phyloP scores from a whole-genome alignment of 2,797 vertebrate genomes.

The Takifugu rubripes region DNA sequence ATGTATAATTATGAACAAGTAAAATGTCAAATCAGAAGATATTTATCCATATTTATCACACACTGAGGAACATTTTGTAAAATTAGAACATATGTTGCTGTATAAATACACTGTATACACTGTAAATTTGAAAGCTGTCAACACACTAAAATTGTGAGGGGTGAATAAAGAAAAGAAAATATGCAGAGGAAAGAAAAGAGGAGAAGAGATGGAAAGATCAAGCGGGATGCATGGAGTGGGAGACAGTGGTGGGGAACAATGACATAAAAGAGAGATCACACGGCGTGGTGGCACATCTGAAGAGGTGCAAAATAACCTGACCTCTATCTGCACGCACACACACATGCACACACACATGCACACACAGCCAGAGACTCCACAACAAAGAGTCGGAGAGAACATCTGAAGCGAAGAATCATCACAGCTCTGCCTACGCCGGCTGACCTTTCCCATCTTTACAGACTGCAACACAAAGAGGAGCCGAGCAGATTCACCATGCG shows the following conservation, averaged over 20 bases:
- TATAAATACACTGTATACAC: too few relatives aligned
- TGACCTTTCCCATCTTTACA: slow-evolving; percentile 52
- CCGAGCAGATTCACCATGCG: not conserved
- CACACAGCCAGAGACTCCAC: slow-evolving; percentile 28
- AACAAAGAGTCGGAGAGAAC: slow-evolving; percentile 54
- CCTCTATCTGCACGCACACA: slow-evolving; percentile 44
- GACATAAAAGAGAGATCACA: slow-evolving; percentile 80
- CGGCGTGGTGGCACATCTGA: slow-evolving; percentile 67
- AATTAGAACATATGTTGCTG: too few relatives aligned
- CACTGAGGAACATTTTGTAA: too few relatives aligned
- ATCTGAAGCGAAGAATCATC: slow-evolving; percentile 50
- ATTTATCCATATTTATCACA: too few relatives aligned
- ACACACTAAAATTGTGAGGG: too few relatives aligned
- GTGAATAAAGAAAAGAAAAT: slow-evolving; percentile 13
- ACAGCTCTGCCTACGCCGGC: slow-evolving; percentile 46
- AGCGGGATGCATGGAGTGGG: slow-evolving; percentile 40
- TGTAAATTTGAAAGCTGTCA: too few relatives aligned
- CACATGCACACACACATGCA: slow-evolving; percentile 18
- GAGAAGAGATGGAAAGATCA: slow-evolving; percentile 57
- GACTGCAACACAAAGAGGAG: slow-evolving; percentile 23
- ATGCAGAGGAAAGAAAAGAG: slow-evolving; percentile 1
- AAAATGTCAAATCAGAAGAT: too few relatives aligned
- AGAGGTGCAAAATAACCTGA: slow-evolving; percentile 68
- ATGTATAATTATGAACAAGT: too few relatives aligned
- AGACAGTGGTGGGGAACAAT: slow-evolving; percentile 63